Conservation (phyloP, 1,140 invertebrate genomes). For the Campoletis sonorensis region DNA sequence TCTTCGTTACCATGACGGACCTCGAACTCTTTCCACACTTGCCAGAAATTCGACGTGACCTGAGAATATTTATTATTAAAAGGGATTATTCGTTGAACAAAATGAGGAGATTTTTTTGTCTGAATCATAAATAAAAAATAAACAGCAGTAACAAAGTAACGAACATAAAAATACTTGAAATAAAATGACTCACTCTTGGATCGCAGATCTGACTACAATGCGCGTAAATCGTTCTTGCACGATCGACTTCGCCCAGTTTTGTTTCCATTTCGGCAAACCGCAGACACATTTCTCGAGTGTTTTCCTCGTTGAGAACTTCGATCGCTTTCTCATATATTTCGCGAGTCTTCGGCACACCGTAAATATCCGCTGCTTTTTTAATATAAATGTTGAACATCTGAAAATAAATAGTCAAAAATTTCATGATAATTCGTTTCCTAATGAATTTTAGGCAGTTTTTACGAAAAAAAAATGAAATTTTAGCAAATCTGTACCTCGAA, state of each 20-base stretch:
- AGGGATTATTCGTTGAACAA: neutral
- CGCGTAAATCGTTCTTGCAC: constrained; percentile 97
- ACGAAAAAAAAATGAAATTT: neutral
- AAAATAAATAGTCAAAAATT: constrained; percentile 54
- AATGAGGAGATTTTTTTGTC: too few species aligned
- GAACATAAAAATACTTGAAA: neutral
- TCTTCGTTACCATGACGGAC: constrained; percentile 99
- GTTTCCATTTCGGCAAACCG: constrained; percentile 98
- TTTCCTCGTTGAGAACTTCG: constrained; percentile 92
- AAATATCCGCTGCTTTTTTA: constrained; percentile 97
- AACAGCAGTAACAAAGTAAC: neutral
- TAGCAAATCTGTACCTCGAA: constrained; percentile 82
- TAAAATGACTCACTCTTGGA: constrained; percentile 84
- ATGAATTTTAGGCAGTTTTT: too few species aligned
- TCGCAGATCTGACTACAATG: constrained; percentile 99
- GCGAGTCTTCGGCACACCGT: constrained; percentile 96
- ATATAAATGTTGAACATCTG: constrained; percentile 99
- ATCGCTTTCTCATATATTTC: constrained; percentile 99
- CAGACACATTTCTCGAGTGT: constrained; percentile 97
- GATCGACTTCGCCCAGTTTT: constrained; percentile 97
- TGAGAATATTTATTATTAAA: constrained; percentile 59
- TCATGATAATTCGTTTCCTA: too few species aligned
- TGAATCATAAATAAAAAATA: too few species aligned
- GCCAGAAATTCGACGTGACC: constrained; percentile 96
- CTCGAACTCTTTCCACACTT: constrained; percentile 99